A percentile compares a stretch with the other conserved stretches of the same genome.
Evolutionary conservation across 2,113 vertebrate species (phyloP).

Genomic region (Bos indicus): DNA sequence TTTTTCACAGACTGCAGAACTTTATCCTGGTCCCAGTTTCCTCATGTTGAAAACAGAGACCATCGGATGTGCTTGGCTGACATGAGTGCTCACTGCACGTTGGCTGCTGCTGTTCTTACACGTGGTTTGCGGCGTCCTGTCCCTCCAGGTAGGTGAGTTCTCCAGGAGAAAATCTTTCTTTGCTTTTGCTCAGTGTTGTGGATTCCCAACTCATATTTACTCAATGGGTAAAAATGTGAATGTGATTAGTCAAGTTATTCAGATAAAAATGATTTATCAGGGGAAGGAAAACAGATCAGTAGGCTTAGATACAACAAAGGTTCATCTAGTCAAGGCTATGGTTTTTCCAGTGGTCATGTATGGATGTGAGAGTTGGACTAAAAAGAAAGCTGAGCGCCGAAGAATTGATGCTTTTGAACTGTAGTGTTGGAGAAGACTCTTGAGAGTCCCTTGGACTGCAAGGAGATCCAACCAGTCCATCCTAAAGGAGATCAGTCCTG

Average conservation of each 20-base stretch:
- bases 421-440: not conserved
- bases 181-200: not conserved
- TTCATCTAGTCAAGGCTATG: accelerated
- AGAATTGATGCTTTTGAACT: not conserved
- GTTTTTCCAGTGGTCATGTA: not conserved
- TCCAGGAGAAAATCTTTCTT: not conserved
- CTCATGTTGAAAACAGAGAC: not conserved
- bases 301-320: not conserved
- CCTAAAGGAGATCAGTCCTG: not conserved
- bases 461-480: not conserved
- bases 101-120: not conserved
- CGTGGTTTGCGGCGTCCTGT: not conserved
- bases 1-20: not conserved
- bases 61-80: not conserved
- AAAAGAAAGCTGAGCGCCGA: accelerated
- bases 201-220: not conserved
- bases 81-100: not conserved
- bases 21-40: not conserved
- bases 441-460: not conserved
- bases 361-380: not conserved
- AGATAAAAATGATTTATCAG: not conserved
- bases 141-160: not conserved
- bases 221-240: not conserved
- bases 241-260: not conserved
- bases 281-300: not conserved